Base-by-base conservation (phyloP, 2,797 vertebrate species). In the Artibeus jamaicensis region DNA sequence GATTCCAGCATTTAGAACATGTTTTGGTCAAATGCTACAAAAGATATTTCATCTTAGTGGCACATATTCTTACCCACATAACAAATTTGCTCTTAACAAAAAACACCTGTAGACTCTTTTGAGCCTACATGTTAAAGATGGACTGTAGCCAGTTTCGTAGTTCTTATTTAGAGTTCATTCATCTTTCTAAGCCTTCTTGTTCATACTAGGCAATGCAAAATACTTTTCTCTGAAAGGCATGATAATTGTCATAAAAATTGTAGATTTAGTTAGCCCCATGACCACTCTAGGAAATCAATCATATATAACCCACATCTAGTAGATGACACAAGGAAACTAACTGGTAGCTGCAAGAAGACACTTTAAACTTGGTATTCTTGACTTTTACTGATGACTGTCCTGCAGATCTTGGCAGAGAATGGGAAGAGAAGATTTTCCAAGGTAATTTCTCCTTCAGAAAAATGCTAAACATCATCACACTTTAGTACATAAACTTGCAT, bases 81-180 rank as follows among this genome's bases (percentile, higher is more conserved):
- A 94, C 85, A 96, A 91, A 85, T 92, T 96, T 91, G 26, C 50
- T 92, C 32, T 84, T 94, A 93, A 83, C 55, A 82, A 59, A 92
- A 97, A 93, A 95, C 83, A 97, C 79, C 90, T 96, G 85, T 96
- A 93, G 77, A 88, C 79, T 87, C 67, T 83, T 93, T 79, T 46
- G 90, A 91, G 14, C 88, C 67, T n/a, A n/a, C n/a, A 39, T 70
- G 77, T 95, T 89, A n/a, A 83, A 71, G 90, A 89, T 96, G 92
- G 68, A 74, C 59, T 59, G 46, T 26, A 82, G 81, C 87, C 85
- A 65, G 46, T 93, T 95, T 89, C 67, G 3, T 92, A 91, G 83
- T 90, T 97, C 77, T 97, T 92, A 85, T 88, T 96, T 96, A 84
- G 53, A 83, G 32, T 62, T 16, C 57, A 79, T 97, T 95, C 86